These are phyloP conservation scores for Oryzias sinensis DNA, from an alignment of 2,797 vertebrate genomes.

Conservation along the genomic window DNA sequence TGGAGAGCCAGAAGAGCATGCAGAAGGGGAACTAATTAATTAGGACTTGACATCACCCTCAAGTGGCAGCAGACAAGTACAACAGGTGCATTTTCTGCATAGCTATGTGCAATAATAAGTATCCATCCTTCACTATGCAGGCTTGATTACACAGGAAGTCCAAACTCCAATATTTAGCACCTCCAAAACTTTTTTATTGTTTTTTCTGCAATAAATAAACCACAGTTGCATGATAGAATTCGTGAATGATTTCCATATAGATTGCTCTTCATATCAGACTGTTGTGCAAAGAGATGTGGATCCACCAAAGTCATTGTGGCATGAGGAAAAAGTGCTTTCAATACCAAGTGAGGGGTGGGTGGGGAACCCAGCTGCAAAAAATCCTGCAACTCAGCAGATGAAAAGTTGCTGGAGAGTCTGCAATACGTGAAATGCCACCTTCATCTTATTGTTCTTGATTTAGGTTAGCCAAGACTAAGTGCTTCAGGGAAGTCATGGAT, in stretches of 20 bases:
- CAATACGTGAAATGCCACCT: constrained; percentile 16
- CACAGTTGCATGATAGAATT: constrained; percentile 23
- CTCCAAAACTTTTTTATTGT: constrained; percentile 17
- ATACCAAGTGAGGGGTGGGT: constrained; percentile 25
- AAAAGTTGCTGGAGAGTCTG: constrained; percentile 33
- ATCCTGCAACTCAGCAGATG: constrained; percentile 53
- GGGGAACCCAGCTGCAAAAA: constrained; percentile 22
- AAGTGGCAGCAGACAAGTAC: not conserved
- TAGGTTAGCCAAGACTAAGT: constrained; percentile 58
- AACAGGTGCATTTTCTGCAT: not conserved
- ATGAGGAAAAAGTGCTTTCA: constrained; percentile 26
- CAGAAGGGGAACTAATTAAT: not conserved
- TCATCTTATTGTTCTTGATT: constrained; percentile 48
- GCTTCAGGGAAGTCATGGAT: constrained; percentile 48
- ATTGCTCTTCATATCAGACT: constrained; percentile 42
- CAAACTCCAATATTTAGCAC: not conserved
- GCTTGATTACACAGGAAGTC: not conserved
- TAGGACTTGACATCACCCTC: not conserved
- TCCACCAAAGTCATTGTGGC: constrained; percentile 38
- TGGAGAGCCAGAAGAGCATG: not conserved
- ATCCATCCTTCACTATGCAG: not conserved
- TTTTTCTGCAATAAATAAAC: constrained; percentile 20
- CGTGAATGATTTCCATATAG: constrained; percentile 66
- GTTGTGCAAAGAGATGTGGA: constrained; percentile 21
- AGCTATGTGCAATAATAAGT: not conserved